Evolutionary conservation across 2,113 vertebrate genomes (phyloP).

Genomic region (Pluvialis apricaria): DNA sequence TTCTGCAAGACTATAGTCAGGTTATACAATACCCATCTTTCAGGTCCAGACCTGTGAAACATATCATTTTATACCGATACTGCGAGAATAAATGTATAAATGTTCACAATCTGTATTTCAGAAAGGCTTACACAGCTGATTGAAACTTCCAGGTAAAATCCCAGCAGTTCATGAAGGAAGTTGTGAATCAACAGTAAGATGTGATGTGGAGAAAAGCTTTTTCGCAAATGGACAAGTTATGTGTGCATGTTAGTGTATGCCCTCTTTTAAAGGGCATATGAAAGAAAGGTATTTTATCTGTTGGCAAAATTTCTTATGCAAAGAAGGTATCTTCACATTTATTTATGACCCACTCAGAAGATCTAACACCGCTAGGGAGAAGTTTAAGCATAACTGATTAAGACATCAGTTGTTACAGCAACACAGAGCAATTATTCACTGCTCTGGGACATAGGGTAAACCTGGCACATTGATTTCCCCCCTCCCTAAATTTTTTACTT

Average conservation of each 20-base stretch:
- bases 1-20: not conserved
- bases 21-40: not conserved
- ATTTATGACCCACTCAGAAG: not conserved
- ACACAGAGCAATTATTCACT: constrained; percentile 1
- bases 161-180: not conserved
- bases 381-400: not conserved
- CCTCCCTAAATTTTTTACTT: not conserved
- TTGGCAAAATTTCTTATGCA: not conserved
- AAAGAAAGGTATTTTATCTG: constrained; percentile 17
- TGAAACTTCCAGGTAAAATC: constrained; percentile 5
- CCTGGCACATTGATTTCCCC: not conserved
- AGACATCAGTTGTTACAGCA: constrained; percentile 14
- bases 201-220: not conserved
- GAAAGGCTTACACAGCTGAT: not conserved
- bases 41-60: not conserved
- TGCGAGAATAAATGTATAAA: not conserved
- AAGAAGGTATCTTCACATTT: not conserved
- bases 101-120: not conserved
- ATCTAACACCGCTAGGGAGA: not conserved
- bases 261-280: not conserved
- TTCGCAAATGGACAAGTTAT: not conserved
- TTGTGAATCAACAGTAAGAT: not conserved
- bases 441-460: not conserved
- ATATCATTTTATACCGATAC: not conserved
- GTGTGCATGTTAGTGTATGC: not conserved